A percentile compares a stretch with the other conserved stretches of the same genome.
These are phyloP conservation scores for Nysson spinosus DNA, from an alignment of 2,888 invertebrate species.

Conservation along the genomic window DNA sequence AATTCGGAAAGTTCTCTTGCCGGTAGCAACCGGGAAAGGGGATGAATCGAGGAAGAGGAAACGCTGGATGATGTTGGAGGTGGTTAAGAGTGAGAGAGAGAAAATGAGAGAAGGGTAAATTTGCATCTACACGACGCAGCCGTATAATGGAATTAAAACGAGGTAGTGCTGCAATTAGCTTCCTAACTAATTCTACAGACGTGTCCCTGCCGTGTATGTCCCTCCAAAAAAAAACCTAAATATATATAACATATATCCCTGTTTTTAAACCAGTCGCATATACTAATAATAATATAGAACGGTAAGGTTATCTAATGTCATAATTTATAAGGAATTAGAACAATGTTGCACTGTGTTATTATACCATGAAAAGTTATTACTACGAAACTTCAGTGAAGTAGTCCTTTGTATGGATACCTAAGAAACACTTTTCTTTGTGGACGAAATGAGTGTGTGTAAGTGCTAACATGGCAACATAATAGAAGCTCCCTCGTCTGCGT, in stretches of 20 bases:
- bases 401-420: neutral
- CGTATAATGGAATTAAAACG: conserved; percentile 68
- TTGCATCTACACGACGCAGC: conserved; percentile 64
- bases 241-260: too few relatives aligned
- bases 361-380: too few relatives aligned
- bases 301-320: too few relatives aligned
- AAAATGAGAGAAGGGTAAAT: conserved; percentile 42
- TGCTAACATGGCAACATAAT: conserved; percentile 18
- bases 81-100: conserved; percentile 14
- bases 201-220: conserved; percentile 39
- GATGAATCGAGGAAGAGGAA: conserved; percentile 22
- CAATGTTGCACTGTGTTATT: too few relatives aligned
- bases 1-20: conserved; percentile 72
- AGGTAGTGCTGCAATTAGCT: conserved; percentile 65
- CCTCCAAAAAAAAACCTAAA: neutral
- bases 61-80: conserved; percentile 17
- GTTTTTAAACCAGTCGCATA: neutral
- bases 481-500: conserved; percentile 15
- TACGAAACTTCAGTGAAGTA: neutral
- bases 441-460: conserved; percentile 20
- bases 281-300: too few relatives aligned
- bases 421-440: conserved; percentile 15
- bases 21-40: conserved; percentile 29
- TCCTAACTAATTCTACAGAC: conserved; percentile 53
- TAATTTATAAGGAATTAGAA: too few relatives aligned